phyloP scores from a whole-genome alignment of 2,797 vertebrate species.

The Ambastaia sidthimunki region DNA sequence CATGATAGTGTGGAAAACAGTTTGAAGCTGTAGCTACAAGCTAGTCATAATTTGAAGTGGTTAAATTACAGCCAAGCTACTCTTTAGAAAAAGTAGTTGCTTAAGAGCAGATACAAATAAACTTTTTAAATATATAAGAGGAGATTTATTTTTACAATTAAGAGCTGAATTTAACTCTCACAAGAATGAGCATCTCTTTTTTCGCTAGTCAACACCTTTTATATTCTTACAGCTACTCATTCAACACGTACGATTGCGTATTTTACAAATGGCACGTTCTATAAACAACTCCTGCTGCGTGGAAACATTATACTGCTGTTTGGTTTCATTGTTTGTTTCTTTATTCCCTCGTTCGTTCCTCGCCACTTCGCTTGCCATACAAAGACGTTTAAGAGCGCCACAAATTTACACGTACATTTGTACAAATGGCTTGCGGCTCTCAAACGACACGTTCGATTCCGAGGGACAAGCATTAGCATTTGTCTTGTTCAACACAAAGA shows the following conservation, averaged over 20 bases:
- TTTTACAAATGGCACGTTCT: background rate
- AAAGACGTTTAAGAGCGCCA: slow-evolving; percentile 42
- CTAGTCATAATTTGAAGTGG: background rate
- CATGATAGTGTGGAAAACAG: background rate
- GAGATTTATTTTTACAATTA: background rate
- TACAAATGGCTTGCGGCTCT: slow-evolving; percentile 55
- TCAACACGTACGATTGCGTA: background rate
- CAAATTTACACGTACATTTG: slow-evolving; percentile 56
- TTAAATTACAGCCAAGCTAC: background rate
- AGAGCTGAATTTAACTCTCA: background rate
- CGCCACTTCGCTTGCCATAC: slow-evolving; percentile 12
- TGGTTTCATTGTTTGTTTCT: background rate
- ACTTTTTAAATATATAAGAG: no score
- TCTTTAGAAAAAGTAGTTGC: background rate
- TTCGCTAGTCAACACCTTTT: background rate
- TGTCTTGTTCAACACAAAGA: slow-evolving; percentile 62
- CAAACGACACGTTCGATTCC: slow-evolving; percentile 58
- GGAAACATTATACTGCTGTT: slow-evolving; percentile 11
- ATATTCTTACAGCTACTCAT: background rate
- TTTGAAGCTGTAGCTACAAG: background rate
- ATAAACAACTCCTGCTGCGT: background rate
- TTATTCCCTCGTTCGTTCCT: background rate
- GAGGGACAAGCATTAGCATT: slow-evolving; percentile 59
- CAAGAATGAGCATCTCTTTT: no score
- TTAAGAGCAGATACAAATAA: no score